These are phyloP conservation scores for Sesamia nonagrioides DNA, from an alignment of 1,140 invertebrate genomes.

Conservation along the genomic window DNA sequence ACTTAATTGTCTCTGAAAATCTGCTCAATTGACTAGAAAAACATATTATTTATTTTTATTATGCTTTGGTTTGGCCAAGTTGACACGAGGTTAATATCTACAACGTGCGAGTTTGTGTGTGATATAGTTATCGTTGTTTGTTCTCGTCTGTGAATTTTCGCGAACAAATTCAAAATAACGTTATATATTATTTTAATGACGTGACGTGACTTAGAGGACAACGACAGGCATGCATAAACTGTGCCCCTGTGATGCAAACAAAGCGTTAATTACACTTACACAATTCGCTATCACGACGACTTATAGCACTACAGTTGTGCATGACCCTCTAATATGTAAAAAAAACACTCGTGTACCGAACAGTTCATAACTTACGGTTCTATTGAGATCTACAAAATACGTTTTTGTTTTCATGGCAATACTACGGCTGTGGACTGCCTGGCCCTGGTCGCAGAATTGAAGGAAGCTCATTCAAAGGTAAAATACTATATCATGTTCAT, in stretches of 20 bases:
- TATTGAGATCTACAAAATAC: constrained; percentile 80
- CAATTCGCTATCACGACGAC: constrained; percentile 64
- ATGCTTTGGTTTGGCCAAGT: too few relatives aligned
- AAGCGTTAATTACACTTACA: constrained; percentile 52
- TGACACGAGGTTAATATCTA: too few relatives aligned
- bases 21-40: too few relatives aligned
- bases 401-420: constrained; percentile 69
- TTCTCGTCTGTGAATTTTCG: neutral
- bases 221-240: constrained; percentile 1
- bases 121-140: neutral
- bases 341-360: constrained; percentile 64
- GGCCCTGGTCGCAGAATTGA: neutral
- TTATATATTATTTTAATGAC: neutral
- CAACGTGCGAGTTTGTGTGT: too few relatives aligned
- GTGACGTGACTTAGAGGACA: neutral
- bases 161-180: neutral
- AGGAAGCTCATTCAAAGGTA: constrained; percentile 16
- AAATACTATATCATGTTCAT: neutral
- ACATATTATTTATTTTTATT: too few relatives aligned
- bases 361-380: constrained; percentile 68
- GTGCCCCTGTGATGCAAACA: constrained; percentile 46
- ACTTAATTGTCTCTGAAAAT: too few relatives aligned
- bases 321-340: constrained; percentile 49
- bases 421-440: constrained; percentile 55
- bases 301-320: constrained; percentile 51